Percentiles rank a stretch among this genome's conserved stretches.
Evolutionary conservation across 2,113 vertebrate species (phyloP).

Genomic region (Cariama cristata): DNA sequence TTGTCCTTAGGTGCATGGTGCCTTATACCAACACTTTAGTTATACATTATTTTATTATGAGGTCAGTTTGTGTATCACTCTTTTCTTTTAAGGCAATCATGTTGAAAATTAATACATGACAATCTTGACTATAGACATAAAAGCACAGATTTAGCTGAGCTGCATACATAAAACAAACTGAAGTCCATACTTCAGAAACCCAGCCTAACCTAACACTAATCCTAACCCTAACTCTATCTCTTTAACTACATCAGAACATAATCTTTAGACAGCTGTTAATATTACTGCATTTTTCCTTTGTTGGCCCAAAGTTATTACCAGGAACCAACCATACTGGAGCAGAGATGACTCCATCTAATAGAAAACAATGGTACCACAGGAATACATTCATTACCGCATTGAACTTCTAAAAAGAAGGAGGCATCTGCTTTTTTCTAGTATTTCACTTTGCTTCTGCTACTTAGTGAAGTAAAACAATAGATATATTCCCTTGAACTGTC

Average conservation of each 20-base stretch:
- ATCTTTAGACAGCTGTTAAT: not conserved
- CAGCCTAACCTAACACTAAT: not conserved
- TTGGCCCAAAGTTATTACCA: not conserved
- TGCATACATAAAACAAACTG: not conserved
- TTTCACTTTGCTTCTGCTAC: slow-evolving; percentile 24
- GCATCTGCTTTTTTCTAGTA: not conserved
- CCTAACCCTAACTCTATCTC: not conserved
- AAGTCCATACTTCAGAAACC: not conserved
- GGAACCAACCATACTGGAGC: not conserved
- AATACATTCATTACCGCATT: not conserved
- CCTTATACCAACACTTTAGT: not conserved
- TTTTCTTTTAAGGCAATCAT: not conserved
- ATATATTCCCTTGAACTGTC: not conserved
- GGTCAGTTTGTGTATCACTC: not conserved
- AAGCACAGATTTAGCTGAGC: not conserved
- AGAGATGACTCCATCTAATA: not conserved
- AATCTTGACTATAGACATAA: not conserved
- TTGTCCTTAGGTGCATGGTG: not conserved
- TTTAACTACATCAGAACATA: not conserved
- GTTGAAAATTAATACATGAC: not conserved
- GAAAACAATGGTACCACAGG: not conserved
- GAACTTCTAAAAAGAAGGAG: not conserved
- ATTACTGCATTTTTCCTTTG: not conserved
- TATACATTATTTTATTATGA: not conserved
- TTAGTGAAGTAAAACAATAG: slow-evolving; percentile 12